Conservation (phyloP, 2,797 vertebrate species). For the Acipenser transmontanus region DNA sequence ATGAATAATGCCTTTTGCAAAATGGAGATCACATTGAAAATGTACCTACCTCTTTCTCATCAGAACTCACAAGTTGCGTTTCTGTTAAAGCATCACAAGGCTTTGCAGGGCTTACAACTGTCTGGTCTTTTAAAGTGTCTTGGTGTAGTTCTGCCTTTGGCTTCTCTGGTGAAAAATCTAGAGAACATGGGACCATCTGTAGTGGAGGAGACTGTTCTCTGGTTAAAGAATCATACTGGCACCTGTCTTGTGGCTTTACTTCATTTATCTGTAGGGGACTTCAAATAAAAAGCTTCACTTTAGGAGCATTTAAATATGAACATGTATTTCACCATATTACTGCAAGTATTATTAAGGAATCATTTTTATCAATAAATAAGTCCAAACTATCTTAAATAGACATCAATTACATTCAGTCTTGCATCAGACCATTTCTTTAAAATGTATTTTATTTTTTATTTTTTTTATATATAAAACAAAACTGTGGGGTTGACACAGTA, state of each 20-base stretch:
- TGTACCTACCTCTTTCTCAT: background rate
- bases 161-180: slow-evolving; percentile 52
- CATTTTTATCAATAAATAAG: too few species aligned
- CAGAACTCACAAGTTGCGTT: background rate
- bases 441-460: too few species aligned
- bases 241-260: slow-evolving; percentile 9
- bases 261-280: slow-evolving; percentile 31
- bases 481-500: background rate
- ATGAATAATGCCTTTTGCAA: background rate
- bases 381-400: background rate
- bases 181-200: slow-evolving; percentile 31
- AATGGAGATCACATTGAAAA: background rate
- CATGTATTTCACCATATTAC: too few species aligned
- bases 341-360: background rate
- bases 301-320: too few species aligned
- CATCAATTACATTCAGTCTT: background rate
- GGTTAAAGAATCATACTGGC: background rate
- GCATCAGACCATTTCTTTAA: background rate
- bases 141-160: background rate
- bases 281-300: background rate
- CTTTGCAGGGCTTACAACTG: background rate
- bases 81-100: background rate
- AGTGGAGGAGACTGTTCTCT: slow-evolving; percentile 22
- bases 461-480: background rate
- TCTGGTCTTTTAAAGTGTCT: background rate